Percentiles rank a stretch among this genome's conserved stretches.
phyloP scores from a whole-genome alignment of 2,888 invertebrate genomes.

The Poecilobothrus nobilitatus region DNA sequence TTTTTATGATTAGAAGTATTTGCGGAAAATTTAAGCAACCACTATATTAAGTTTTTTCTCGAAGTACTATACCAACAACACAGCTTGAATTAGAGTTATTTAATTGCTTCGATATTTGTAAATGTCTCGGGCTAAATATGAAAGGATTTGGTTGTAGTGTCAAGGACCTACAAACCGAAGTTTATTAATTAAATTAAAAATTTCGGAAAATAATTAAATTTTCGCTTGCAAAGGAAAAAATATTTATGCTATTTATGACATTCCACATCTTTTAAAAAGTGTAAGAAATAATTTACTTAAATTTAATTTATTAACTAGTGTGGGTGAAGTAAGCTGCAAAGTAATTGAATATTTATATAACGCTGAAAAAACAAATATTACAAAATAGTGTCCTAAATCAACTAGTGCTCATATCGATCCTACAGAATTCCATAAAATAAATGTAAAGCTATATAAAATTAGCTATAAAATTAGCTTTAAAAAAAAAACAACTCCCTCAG shows the following conservation, averaged over 20 bases:
- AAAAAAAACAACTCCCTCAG: too few species aligned
- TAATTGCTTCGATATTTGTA: slow-evolving; percentile 11
- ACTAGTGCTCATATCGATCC: too few species aligned
- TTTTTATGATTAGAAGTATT: slow-evolving; percentile 12
- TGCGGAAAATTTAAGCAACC: slow-evolving; percentile 12
- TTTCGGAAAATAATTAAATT: too few species aligned
- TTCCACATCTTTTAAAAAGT: slow-evolving; percentile 10
- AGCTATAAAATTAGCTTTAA: too few species aligned
- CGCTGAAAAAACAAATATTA: too few species aligned
- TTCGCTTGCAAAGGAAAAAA: not conserved
- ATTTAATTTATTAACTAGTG: not conserved
- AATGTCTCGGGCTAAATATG: too few species aligned
- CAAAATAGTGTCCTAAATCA: too few species aligned
- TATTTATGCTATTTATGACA: not conserved
- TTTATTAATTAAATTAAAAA: too few species aligned
- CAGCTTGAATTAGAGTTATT: not conserved
- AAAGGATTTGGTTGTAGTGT: too few species aligned
- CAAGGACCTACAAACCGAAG: not conserved
- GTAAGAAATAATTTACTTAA: slow-evolving; percentile 10
- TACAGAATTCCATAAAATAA: too few species aligned
- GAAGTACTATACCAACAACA: not conserved
- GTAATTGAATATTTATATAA: not conserved
- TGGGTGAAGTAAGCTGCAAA: slow-evolving; percentile 5
- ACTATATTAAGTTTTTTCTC: slow-evolving; percentile 8
- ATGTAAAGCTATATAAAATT: too few species aligned